A percentile compares a stretch with the other conserved stretches of the same genome.
Conservation (phyloP, 64 coral and sea anemone species). For the Acropora tenuis region DNA sequence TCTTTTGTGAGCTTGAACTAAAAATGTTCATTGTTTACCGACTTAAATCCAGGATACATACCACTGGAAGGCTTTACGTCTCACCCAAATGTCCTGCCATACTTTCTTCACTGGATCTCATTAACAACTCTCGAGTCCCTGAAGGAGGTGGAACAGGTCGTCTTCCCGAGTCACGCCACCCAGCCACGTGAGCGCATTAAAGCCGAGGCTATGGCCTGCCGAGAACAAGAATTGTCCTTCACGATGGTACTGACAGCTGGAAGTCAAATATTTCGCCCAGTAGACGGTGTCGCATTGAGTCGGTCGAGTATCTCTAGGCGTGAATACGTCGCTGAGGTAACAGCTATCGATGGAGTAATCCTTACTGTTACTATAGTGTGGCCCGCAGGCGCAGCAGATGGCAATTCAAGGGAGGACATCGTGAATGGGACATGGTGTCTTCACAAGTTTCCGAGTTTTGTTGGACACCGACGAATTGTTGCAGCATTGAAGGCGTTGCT, state of each 20-base stretch:
- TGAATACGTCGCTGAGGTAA: constrained; percentile 22
- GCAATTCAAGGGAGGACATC: constrained; percentile 19
- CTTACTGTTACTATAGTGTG: neutral
- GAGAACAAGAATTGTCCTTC: constrained; percentile 25
- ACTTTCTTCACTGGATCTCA: constrained; percentile 78
- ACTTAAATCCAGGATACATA: constrained; percentile 33
- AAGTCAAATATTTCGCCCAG: neutral
- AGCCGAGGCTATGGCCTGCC: constrained; percentile 35
- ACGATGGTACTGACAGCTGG: constrained; percentile 7
- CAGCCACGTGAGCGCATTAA: neutral
- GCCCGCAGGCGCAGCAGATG: constrained; percentile 16
- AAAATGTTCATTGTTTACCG: neutral
- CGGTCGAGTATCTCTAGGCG: constrained; percentile 3
- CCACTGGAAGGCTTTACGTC: constrained; percentile 33
- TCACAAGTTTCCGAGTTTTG: constrained; percentile 37
- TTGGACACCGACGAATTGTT: constrained; percentile 21
- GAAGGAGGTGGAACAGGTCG: constrained; percentile 61
- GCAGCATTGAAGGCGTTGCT: neutral
- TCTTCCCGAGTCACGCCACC: constrained; percentile 26
- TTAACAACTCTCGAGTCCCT: constrained; percentile 59
- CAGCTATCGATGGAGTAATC: constrained; percentile 19
- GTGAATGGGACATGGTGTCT: constrained; percentile 10
- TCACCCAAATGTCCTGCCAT: constrained; percentile 54
- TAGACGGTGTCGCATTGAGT: neutral
- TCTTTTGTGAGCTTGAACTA: neutral